phyloP scores from a whole-genome alignment of 2,888 invertebrate species.

The Antitype chi region DNA sequence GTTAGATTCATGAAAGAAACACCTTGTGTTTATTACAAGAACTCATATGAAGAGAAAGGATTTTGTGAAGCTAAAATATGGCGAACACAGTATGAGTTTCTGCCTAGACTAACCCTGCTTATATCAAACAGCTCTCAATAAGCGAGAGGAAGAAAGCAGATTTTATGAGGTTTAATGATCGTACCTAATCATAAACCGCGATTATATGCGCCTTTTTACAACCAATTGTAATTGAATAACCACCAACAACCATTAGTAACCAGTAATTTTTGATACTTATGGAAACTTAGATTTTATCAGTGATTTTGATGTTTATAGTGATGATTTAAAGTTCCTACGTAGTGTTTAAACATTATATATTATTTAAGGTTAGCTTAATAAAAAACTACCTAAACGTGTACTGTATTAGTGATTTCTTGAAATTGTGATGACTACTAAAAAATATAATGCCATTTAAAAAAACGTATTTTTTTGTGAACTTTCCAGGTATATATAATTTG shows the following conservation, averaged over 20 bases:
- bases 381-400: background rate
- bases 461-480: too few species aligned
- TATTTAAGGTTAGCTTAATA: background rate
- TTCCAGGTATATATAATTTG: too few species aligned
- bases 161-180: background rate
- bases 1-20: constrained; percentile 6
- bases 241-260: background rate
- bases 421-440: background rate
- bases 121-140: background rate
- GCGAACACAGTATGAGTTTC: constrained; percentile 1
- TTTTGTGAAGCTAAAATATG: constrained; percentile 3
- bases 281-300: background rate
- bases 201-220: constrained; percentile 9
- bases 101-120: constrained; percentile 4
- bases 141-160: constrained; percentile 3
- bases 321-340: constrained; percentile 2
- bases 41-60: constrained; percentile 3
- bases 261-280: background rate
- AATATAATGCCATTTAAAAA: too few species aligned
- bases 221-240: constrained; percentile 1
- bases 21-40: background rate
- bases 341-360: constrained; percentile 3
- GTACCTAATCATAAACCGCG: background rate
- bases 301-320: constrained; percentile 4
- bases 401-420: background rate